Conservation (phyloP, 2,888 invertebrate species). For the Phania funesta region DNA sequence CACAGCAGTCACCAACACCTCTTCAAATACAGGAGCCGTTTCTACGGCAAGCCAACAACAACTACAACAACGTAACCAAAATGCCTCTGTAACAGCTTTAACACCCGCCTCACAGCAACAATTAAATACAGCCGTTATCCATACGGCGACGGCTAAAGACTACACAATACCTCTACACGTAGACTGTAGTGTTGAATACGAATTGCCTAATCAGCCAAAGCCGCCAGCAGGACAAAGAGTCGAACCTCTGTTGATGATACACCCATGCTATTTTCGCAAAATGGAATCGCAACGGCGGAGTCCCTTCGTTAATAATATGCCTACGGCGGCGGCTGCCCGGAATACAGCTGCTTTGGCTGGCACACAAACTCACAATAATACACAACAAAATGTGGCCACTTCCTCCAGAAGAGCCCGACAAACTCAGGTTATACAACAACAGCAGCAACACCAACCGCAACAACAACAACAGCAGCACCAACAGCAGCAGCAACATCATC, state of each 20-base stretch:
- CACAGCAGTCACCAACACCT: slow-evolving; percentile 66
- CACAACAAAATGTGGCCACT: slow-evolving; percentile 70
- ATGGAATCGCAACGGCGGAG: slow-evolving; percentile 91
- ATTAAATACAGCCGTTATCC: slow-evolving; percentile 64
- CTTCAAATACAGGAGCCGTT: slow-evolving; percentile 67
- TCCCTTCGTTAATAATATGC: slow-evolving; percentile 91
- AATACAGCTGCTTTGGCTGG: slow-evolving; percentile 77
- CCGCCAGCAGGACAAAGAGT: slow-evolving; percentile 91
- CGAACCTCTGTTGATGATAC: slow-evolving; percentile 93
- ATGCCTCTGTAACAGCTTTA: slow-evolving; percentile 68
- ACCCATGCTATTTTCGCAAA: slow-evolving; percentile 93
- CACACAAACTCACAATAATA: slow-evolving; percentile 62
- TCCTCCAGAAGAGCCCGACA: slow-evolving; percentile 70
- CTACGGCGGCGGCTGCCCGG: slow-evolving; percentile 82
- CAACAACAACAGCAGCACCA: slow-evolving; percentile 69
- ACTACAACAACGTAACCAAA: slow-evolving; percentile 66
- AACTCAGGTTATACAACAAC: slow-evolving; percentile 69
- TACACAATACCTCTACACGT: slow-evolving; percentile 93
- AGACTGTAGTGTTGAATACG: slow-evolving; percentile 95
- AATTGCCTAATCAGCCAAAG: slow-evolving; percentile 93
- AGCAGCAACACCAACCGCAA: slow-evolving; percentile 69
- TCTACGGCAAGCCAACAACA: slow-evolving; percentile 61
- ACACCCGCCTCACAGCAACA: slow-evolving; percentile 70
- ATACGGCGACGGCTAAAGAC: slow-evolving; percentile 82
- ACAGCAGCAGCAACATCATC: slow-evolving; percentile 72